Evolutionary conservation across 2,797 vertebrate species (phyloP).

Genomic region (Callimico goeldii): DNA sequence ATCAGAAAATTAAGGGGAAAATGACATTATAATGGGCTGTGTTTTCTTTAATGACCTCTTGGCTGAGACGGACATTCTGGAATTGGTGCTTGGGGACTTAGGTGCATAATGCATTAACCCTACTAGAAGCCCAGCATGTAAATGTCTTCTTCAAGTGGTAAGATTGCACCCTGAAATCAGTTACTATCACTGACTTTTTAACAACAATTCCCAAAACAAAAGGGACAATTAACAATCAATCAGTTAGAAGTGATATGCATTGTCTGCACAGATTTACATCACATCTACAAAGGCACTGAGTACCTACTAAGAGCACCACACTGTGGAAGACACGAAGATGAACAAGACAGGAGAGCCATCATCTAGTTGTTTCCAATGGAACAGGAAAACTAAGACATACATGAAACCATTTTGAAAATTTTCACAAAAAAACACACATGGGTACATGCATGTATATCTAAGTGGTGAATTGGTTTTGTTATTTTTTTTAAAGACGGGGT

Average conservation of each 20-base stretch:
- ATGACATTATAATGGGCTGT: constrained; percentile 67
- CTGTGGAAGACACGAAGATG: background rate
- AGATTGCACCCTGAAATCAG: constrained; percentile 28
- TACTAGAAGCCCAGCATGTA: background rate
- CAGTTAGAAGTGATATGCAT: background rate
- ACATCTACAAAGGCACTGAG: background rate
- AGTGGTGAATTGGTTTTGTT: background rate
- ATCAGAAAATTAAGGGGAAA: constrained; percentile 77
- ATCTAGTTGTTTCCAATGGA: background rate
- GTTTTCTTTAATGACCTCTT: constrained; percentile 69
- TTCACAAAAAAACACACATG: background rate
- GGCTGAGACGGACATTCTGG: constrained; percentile 56
- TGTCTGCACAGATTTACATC: background rate
- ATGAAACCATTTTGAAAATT: background rate
- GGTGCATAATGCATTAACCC: constrained; percentile 58
- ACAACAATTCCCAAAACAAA: background rate
- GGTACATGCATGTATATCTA: background rate
- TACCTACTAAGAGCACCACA: background rate
- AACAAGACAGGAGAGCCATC: background rate
- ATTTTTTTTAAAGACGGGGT: background rate
- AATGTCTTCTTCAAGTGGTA: constrained; percentile 55
- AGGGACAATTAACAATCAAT: background rate
- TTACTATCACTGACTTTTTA: constrained; percentile 39
- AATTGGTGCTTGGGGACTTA: background rate
- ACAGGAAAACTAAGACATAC: background rate